Percentiles rank a stretch among this genome's conserved stretches.
phyloP scores from a whole-genome alignment of 2,797 vertebrate genomes.

The Cuniculus paca region DNA sequence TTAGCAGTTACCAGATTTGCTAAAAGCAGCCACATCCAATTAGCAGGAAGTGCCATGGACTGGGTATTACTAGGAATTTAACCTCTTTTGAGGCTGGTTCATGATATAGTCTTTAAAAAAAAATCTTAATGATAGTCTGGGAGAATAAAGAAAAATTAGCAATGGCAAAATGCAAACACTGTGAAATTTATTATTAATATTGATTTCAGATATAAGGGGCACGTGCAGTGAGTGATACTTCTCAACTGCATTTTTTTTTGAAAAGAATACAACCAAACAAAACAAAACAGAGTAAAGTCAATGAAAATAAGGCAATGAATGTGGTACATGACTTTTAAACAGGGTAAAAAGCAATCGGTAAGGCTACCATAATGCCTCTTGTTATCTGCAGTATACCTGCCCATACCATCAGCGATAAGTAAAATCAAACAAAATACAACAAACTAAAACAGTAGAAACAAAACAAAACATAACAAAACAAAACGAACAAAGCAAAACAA shows the following conservation, averaged over 20 bases:
- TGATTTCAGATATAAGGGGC: constrained; percentile 63
- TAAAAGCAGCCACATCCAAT: constrained; percentile 66
- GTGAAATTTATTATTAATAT: constrained; percentile 1
- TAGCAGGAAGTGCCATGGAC: constrained; percentile 46
- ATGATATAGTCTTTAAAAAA: constrained; percentile 31
- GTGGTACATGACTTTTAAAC: too few relatives aligned
- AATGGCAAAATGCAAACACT: constrained; percentile 31
- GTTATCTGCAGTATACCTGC: too few relatives aligned
- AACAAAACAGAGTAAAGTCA: too few relatives aligned
- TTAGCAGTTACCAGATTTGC: constrained; percentile 68
- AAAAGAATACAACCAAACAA: too few relatives aligned
- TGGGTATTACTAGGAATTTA: constrained; percentile 51
- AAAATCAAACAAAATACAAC: too few relatives aligned
- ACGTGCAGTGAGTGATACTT: not conserved
- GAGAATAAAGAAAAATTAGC: constrained; percentile 51
- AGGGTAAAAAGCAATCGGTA: too few relatives aligned
- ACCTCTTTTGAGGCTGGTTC: constrained; percentile 47
- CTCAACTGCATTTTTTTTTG: not conserved
- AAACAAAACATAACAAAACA: too few relatives aligned
- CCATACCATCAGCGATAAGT: too few relatives aligned
- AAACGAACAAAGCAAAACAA: too few relatives aligned
- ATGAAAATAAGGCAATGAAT: too few relatives aligned
- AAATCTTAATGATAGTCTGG: not conserved
- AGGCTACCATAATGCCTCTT: too few relatives aligned
- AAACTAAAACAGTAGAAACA: too few relatives aligned